Conservation (phyloP, 2,888 invertebrate genomes). For the Eupithecia subfuscata region DNA sequence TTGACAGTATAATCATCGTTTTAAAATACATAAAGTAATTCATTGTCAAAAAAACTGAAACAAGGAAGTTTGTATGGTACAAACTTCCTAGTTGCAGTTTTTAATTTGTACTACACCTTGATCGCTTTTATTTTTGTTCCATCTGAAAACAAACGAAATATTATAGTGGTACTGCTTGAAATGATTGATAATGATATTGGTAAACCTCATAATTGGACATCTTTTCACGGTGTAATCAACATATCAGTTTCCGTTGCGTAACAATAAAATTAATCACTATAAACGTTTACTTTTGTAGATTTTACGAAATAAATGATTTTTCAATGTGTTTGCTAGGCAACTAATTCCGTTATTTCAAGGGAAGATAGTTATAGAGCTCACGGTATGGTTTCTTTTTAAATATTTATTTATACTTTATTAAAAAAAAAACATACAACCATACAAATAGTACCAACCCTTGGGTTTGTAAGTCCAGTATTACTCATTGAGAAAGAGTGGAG, state of each 20-base stretch:
- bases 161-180: not conserved
- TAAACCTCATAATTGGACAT: no score
- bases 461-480: no score
- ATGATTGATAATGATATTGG: no score
- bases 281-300: not conserved
- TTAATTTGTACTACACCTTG: not conserved
- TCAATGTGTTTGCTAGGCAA: not conserved
- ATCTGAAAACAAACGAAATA: not conserved
- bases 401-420: no score
- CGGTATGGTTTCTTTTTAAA: no score
- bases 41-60: not conserved
- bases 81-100: no score
- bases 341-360: not conserved
- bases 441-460: no score
- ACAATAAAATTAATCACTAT: not conserved
- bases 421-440: no score
- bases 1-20: not conserved
- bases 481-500: no score
- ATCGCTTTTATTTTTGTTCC: not conserved
- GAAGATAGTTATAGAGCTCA: not conserved
- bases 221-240: not conserved
- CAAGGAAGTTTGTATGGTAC: not conserved
- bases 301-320: not conserved
- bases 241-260: not conserved
- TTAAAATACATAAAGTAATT: not conserved